Conservation (phyloP, 2,888 invertebrate genomes). For the Caradrina clavipalpis region DNA sequence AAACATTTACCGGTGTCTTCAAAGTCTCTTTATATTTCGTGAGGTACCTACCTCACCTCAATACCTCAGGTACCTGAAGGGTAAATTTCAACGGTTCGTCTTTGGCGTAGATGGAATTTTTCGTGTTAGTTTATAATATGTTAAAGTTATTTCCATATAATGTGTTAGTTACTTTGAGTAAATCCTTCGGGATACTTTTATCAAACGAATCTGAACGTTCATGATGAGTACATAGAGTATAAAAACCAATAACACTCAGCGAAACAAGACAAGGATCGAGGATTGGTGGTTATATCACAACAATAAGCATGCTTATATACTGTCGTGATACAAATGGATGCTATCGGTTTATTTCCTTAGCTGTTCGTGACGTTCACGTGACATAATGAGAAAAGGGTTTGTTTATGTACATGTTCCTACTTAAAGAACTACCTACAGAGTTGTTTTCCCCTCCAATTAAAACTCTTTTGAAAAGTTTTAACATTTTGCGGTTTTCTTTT, state of each 20-base stretch:
- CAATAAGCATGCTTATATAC: conserved; percentile 3
- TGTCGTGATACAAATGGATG: conserved; percentile 22
- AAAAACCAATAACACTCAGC: conserved; percentile 1
- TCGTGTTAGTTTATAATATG: too few relatives aligned
- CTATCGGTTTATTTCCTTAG: conserved; percentile 31
- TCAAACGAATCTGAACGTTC: neutral
- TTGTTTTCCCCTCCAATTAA: neutral
- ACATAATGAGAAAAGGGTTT: conserved; percentile 32
- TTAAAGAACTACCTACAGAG: neutral
- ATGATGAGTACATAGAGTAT: neutral
- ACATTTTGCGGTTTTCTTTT: neutral
- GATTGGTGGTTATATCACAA: conserved; percentile 22
- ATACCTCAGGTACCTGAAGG: neutral
- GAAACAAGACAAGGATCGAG: conserved; percentile 2
- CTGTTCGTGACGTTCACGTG: conserved; percentile 22
- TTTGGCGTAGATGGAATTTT: too few relatives aligned
- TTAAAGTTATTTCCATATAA: too few relatives aligned
- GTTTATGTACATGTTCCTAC: conserved; percentile 14
- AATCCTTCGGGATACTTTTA: neutral
- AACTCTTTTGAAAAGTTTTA: conserved; percentile 2
- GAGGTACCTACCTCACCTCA: too few relatives aligned
- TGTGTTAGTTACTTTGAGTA: too few relatives aligned
- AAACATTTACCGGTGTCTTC: conserved; percentile 15
- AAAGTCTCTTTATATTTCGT: conserved; percentile 5
- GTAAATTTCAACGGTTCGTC: neutral